Evolutionary conservation across 2,888 invertebrate species (phyloP), one percentile per base, ranked within the genome.

Genomic region (Plebejus melissa): DNA sequence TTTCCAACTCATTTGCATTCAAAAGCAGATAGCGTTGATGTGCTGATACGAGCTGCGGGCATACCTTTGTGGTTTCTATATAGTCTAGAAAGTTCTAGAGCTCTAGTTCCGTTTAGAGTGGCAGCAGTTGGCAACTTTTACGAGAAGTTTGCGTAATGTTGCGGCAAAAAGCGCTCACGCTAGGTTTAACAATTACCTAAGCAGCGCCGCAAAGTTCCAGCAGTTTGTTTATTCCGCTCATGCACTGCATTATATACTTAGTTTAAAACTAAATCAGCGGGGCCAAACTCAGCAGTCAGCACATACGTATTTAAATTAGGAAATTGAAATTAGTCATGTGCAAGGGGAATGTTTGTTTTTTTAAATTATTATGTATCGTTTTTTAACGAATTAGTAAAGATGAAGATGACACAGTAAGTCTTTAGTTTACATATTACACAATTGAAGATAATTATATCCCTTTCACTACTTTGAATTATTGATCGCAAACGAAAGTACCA

Each of bases 1-100:
- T 93, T 93, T 93, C 90, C 88, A 90, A 92, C 93, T 93, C 93
- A 93, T 93, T 93, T 93, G 91, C 90, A 93, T 93, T 89, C 88
- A 88, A 93, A 91, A 93, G 93, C 91, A 93, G 93, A 93, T 93
- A 93, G 89, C 86, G 87, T 82, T 87, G 93, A 93, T 93, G 90
- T 83, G 82, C 84, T 88, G 90, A 90, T 90, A 90, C 83, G 83
- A 82, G 83, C 58, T 71, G 75, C 83, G 82, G 81, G 80, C 87
- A 82, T 89, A 90, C 93, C 92, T 93, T 92, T 93, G 92, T 93
- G 89, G 89, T 86, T 86, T 85, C 86, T 85, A 88, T 87, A 85
- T 86, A 89, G 91, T 91, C 91, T 91, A 90, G 85, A 85, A 87
- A 86, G 88, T 87, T 83, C 82, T 82, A 82, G 80, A 82, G 82